A percentile compares a stretch with the other conserved stretches of the same genome.
phyloP scores from a whole-genome alignment of 2,113 vertebrate species.

The Trematomus loennbergii region DNA sequence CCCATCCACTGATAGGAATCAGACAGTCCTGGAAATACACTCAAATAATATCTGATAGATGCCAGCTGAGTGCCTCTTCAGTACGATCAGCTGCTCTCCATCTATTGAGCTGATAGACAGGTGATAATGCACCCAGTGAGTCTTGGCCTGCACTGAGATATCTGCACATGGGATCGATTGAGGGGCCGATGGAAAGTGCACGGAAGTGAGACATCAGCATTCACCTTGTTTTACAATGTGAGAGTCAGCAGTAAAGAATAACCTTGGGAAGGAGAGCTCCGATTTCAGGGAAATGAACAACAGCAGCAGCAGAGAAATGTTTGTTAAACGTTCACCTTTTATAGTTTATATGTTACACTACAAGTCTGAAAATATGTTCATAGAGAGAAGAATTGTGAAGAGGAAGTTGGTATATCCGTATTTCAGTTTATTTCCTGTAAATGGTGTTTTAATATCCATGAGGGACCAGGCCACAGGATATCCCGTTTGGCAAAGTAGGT shows the following conservation, averaged over 20 bases:
- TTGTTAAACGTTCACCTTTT: constrained; percentile 8
- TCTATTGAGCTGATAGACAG: constrained; percentile 37
- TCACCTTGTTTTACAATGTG: constrained; percentile 67
- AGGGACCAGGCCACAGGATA: constrained; percentile 28
- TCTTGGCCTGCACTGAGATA: constrained; percentile 21
- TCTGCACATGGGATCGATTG: constrained; percentile 67
- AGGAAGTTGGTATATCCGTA: constrained; percentile 22
- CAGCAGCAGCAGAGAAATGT: constrained; percentile 29
- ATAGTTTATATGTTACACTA: background rate
- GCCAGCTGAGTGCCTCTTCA: constrained; percentile 44
- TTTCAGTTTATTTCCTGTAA: constrained; percentile 29
- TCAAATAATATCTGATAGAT: constrained; percentile 27
- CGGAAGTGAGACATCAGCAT: constrained; percentile 56
- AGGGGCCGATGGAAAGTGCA: constrained; percentile 55
- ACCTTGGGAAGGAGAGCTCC: constrained; percentile 54
- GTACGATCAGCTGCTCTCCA: constrained; percentile 37
- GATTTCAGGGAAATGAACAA: constrained; percentile 63
- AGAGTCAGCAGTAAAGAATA: constrained; percentile 67
- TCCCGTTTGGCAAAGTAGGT: constrained; percentile 48
- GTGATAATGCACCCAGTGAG: constrained; percentile 34
- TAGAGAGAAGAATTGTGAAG: constrained; percentile 2
- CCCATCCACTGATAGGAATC: constrained; percentile 5
- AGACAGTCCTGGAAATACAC: constrained; percentile 19
- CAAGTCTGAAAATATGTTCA: constrained; percentile 28
- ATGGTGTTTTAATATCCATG: constrained; percentile 3